Evolutionary conservation across 2,113 vertebrate species (phyloP).

Genomic region (Festucalex cinctus): DNA sequence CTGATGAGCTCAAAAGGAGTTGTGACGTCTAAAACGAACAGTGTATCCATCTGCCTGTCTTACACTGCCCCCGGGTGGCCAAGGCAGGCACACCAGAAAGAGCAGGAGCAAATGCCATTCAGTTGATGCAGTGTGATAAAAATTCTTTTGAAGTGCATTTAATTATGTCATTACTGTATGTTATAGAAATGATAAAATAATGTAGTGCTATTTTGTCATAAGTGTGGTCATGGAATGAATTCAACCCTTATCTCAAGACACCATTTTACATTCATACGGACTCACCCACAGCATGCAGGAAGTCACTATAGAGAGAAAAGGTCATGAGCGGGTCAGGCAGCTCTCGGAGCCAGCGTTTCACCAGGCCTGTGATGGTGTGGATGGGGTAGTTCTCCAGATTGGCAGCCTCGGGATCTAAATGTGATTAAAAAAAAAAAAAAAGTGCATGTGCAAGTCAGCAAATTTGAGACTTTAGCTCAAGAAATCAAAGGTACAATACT

Average conservation of each 20-base stretch:
- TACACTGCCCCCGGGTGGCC: too few species aligned
- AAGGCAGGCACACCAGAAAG: too few species aligned
- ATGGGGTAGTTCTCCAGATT: conserved; percentile 88
- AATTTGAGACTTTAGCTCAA: neutral
- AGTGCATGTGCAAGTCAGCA: neutral
- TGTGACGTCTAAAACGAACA: too few species aligned
- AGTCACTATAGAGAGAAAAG: conserved; percentile 86
- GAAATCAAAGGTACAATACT: neutral
- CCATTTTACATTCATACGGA: conserved; percentile 24
- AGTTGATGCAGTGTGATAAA: too few species aligned
- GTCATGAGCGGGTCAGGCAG: conserved; percentile 95
- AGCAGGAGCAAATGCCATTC: too few species aligned
- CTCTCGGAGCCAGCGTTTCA: conserved; percentile 94
- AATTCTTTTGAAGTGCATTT: too few species aligned
- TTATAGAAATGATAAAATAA: too few species aligned
- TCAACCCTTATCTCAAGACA: neutral
- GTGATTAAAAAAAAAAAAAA: neutral
- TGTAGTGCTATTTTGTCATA: too few species aligned
- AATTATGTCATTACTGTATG: too few species aligned
- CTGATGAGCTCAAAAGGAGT: too few species aligned
- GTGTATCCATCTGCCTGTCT: too few species aligned
- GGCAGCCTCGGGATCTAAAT: conserved; percentile 75
- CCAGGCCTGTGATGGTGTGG: conserved; percentile 87
- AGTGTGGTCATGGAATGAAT: too few species aligned
- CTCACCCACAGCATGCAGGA: conserved; percentile 82